A percentile compares a stretch with the other conserved stretches of the same genome.
These are phyloP conservation scores for Trogon melanurus DNA, from an alignment of 2,113 vertebrate species.

Conservation along the genomic window DNA sequence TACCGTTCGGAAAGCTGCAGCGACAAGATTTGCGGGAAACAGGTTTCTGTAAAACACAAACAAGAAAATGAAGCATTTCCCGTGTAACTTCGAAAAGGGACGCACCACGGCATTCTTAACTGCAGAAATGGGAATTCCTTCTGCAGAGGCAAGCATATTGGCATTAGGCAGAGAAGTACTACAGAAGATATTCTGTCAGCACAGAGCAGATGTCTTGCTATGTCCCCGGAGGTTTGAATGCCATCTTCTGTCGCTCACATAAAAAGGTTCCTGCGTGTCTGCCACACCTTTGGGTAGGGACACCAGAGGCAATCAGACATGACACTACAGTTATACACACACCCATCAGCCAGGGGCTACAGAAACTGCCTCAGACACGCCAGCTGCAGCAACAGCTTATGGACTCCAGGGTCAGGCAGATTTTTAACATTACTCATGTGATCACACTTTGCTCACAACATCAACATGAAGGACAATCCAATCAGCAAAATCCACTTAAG, in stretches of 20 bases:
- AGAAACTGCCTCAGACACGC: neutral
- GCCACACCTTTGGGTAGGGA: neutral
- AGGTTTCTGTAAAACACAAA: slow-evolving; percentile 86
- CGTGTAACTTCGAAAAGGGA: neutral
- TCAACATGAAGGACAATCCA: neutral
- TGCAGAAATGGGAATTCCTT: neutral
- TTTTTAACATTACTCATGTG: neutral
- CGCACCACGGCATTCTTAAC: accelerated
- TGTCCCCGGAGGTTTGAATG: neutral
- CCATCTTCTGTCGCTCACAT: neutral
- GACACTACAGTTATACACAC: neutral
- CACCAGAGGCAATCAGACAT: neutral
- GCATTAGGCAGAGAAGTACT: neutral
- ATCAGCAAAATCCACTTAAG: neutral
- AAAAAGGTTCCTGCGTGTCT: neutral
- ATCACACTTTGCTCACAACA: neutral
- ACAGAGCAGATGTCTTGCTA: accelerated
- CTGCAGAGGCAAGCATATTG: neutral
- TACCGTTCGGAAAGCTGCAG: slow-evolving; percentile 92
- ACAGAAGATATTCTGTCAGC: neutral
- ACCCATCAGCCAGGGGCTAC: neutral
- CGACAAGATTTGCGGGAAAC: slow-evolving; percentile 94
- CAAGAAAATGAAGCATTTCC: neutral
- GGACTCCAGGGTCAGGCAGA: neutral
- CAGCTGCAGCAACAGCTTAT: neutral